Conservation (phyloP, 1,140 invertebrate genomes). For the Onthophagus taurus region DNA sequence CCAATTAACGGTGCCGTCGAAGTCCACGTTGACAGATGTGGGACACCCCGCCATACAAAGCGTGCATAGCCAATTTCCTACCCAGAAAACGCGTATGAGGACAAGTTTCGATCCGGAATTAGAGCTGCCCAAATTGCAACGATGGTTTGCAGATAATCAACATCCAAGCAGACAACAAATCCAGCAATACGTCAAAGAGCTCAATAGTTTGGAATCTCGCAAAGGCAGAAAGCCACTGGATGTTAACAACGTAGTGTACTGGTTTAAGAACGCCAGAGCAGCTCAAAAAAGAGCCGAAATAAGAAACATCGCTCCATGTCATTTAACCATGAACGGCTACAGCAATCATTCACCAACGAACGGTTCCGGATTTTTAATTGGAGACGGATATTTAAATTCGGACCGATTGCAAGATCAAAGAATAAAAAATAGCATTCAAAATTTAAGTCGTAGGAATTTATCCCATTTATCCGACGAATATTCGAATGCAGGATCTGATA, state of each 20-base stretch:
- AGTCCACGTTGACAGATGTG: conserved; percentile 40
- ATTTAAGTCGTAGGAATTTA: conserved; percentile 35
- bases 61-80: conserved; percentile 63
- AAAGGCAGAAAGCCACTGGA: conserved; percentile 87
- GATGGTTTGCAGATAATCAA: conserved; percentile 93
- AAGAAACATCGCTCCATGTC: conserved; percentile 45
- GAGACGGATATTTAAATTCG: conserved; percentile 43
- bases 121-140: conserved; percentile 86
- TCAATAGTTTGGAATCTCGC: conserved; percentile 85
- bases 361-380: conserved; percentile 43
- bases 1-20: conserved; percentile 40
- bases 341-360: conserved; percentile 52
- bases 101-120: conserved; percentile 92
- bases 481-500: conserved; percentile 49
- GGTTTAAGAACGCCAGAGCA: conserved; percentile 97
- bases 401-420: conserved; percentile 39
- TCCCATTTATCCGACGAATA: conserved; percentile 49
- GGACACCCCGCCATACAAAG: conserved; percentile 61
- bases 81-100: conserved; percentile 83
- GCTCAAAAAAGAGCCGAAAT: conserved; percentile 84
- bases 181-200: conserved; percentile 86
- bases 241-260: conserved; percentile 96
- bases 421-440: conserved; percentile 41
- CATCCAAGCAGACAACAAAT: conserved; percentile 91
- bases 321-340: conserved; percentile 50